Conservation (phyloP, 2,113 vertebrate species). For the Crocuta crocuta region DNA sequence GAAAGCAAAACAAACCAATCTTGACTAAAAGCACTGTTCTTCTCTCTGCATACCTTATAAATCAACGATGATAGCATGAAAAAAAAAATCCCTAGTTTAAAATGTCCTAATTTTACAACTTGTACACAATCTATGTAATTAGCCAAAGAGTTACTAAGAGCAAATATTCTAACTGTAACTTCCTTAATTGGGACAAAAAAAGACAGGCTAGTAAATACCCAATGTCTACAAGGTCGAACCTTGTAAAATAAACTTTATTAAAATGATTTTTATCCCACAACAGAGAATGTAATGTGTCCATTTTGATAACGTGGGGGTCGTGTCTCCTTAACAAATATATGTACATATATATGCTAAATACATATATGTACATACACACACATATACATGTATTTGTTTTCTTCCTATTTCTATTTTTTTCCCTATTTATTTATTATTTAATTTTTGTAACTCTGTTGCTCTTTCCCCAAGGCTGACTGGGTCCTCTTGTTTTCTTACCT, state of each 20-base stretch:
- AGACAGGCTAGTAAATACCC: not conserved
- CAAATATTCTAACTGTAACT: not conserved
- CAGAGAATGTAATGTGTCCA: not conserved
- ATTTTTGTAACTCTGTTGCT: not conserved
- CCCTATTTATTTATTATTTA: too few species aligned
- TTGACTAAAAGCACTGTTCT: not conserved
- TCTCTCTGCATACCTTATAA: not conserved
- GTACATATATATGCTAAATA: too few species aligned
- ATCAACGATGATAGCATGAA: not conserved
- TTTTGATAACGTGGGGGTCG: not conserved
- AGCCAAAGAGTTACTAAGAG: conserved; percentile 2
- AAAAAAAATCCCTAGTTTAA: not conserved
- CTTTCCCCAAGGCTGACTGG: not conserved
- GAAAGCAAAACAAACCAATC: conserved; percentile 75
- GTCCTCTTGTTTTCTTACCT: not conserved
- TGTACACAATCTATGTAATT: conserved; percentile 29
- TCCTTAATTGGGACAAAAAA: not conserved
- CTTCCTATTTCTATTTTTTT: not conserved
- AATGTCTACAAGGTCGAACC: not conserved
- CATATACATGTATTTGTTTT: not conserved
- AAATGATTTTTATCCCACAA: not conserved
- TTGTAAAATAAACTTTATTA: not conserved
- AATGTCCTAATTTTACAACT: not conserved
- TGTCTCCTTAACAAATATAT: not conserved
- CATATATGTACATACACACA: too few species aligned